Evolutionary conservation across 2,888 invertebrate species (phyloP).

Genomic region (Adelognathus sp.): DNA sequence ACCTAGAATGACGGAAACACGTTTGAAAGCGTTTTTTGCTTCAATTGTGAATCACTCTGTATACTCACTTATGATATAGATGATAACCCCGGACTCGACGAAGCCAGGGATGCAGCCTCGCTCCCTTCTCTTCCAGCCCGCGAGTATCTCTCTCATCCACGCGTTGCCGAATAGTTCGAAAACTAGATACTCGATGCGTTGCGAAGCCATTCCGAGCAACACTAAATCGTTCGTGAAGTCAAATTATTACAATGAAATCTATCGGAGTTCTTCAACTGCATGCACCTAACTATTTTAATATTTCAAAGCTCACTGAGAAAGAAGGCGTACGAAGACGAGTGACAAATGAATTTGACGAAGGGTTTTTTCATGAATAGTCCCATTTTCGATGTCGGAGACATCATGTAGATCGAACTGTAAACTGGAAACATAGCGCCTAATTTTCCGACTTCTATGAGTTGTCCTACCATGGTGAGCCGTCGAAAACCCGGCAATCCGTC

Average conservation of each 20-base stretch:
- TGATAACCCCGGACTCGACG: slow-evolving; percentile 91
- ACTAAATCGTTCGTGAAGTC: slow-evolving; percentile 83
- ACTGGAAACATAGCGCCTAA: slow-evolving; percentile 96
- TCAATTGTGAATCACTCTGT: too few relatives aligned
- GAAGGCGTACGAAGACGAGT: slow-evolving; percentile 97
- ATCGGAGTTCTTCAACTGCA: neutral
- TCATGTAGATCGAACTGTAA: slow-evolving; percentile 95
- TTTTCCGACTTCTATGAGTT: slow-evolving; percentile 92
- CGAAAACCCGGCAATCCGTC: slow-evolving; percentile 98
- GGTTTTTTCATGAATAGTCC: slow-evolving; percentile 98
- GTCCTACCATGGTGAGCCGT: slow-evolving; percentile 93
- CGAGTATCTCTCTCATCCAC: slow-evolving; percentile 89
- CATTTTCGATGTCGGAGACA: slow-evolving; percentile 93
- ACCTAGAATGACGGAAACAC: too few relatives aligned
- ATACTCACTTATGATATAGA: slow-evolving; percentile 92
- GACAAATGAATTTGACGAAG: slow-evolving; percentile 99
- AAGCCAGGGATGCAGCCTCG: slow-evolving; percentile 90
- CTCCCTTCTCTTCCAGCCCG: slow-evolving; percentile 90
- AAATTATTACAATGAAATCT: neutral
- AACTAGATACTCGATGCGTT: slow-evolving; percentile 92
- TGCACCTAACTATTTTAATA: neutral
- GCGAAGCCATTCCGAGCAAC: slow-evolving; percentile 95
- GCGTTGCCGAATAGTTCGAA: slow-evolving; percentile 91
- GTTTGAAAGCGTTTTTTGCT: too few relatives aligned
- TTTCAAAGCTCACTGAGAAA: slow-evolving; percentile 91